Conservation (phyloP, 2,113 vertebrate species). For the Myotis yumanensis region DNA sequence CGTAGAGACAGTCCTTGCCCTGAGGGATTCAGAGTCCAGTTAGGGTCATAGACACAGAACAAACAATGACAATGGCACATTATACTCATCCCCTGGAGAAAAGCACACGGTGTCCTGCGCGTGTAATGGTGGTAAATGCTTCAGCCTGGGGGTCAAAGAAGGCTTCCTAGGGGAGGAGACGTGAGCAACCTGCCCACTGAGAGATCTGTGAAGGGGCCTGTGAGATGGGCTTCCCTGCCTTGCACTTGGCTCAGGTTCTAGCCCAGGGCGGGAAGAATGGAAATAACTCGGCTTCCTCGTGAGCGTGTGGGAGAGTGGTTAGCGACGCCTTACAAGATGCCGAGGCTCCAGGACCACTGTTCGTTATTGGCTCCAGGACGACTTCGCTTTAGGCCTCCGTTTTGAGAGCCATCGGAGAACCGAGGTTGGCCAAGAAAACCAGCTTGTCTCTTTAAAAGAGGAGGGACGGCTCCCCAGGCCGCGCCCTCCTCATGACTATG, state of each 20-base stretch:
- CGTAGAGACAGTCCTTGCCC: not conserved
- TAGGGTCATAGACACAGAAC: not conserved
- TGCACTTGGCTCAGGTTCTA: not conserved
- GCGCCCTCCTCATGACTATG: slow-evolving; percentile 72
- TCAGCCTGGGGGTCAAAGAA: not conserved
- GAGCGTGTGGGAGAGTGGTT: not conserved
- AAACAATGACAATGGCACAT: not conserved
- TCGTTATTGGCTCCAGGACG: not conserved
- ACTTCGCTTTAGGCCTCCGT: not conserved
- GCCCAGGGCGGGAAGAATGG: not conserved
- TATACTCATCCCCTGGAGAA: not conserved
- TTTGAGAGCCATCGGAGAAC: not conserved
- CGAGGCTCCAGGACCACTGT: not conserved
- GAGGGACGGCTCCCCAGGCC: not conserved
- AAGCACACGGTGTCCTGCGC: not conserved
- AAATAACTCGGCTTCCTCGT: not conserved
- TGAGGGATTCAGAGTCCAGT: not conserved
- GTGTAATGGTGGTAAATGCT: not conserved
- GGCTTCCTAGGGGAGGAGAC: not conserved
- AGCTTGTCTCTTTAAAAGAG: slow-evolving; percentile 72
- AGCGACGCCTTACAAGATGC: not conserved
- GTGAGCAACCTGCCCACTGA: not conserved
- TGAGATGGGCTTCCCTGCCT: not conserved
- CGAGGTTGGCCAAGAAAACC: not conserved
- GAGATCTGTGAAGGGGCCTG: not conserved